Evolutionary conservation across 2,113 vertebrate genomes (phyloP).

Genomic region (Phoxinus phoxinus): DNA sequence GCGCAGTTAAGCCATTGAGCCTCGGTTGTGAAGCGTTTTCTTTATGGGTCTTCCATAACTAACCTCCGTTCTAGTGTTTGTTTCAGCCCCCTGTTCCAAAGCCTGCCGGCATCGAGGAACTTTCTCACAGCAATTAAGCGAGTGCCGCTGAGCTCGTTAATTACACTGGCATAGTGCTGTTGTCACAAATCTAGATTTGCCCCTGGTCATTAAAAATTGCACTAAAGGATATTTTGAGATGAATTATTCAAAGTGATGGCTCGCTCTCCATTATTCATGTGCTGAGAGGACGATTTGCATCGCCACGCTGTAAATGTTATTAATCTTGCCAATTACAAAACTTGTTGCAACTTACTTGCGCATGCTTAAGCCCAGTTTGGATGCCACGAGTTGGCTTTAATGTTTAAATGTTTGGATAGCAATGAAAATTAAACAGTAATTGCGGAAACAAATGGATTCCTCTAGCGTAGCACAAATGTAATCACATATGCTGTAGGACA

Average conservation of each 20-base stretch:
- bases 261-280: slow-evolving; percentile 79
- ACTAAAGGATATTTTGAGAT: slow-evolving; percentile 80
- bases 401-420: slow-evolving; percentile 73
- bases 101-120: slow-evolving; percentile 71
- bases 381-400: slow-evolving; percentile 69
- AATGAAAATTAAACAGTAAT: slow-evolving; percentile 66
- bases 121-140: slow-evolving; percentile 78
- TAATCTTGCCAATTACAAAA: slow-evolving; percentile 81
- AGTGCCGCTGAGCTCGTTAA: slow-evolving; percentile 72
- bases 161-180: slow-evolving; percentile 73
- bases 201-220: slow-evolving; percentile 74
- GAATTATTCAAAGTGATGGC: slow-evolving; percentile 81
- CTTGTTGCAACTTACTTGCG: slow-evolving; percentile 72
- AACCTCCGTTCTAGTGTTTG: slow-evolving; percentile 56
- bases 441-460: slow-evolving; percentile 58
- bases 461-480: neutral
- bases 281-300: slow-evolving; percentile 76
- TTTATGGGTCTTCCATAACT: slow-evolving; percentile 50
- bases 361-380: slow-evolving; percentile 71
- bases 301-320: slow-evolving; percentile 78
- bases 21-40: slow-evolving; percentile 41
- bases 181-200: slow-evolving; percentile 75
- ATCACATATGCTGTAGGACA: slow-evolving; percentile 33
- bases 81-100: slow-evolving; percentile 62
- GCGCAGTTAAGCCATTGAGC: slow-evolving; percentile 52